Base-by-base conservation (phyloP, 2,888 invertebrate genomes). In the Scaptomyza tumidula region DNA sequence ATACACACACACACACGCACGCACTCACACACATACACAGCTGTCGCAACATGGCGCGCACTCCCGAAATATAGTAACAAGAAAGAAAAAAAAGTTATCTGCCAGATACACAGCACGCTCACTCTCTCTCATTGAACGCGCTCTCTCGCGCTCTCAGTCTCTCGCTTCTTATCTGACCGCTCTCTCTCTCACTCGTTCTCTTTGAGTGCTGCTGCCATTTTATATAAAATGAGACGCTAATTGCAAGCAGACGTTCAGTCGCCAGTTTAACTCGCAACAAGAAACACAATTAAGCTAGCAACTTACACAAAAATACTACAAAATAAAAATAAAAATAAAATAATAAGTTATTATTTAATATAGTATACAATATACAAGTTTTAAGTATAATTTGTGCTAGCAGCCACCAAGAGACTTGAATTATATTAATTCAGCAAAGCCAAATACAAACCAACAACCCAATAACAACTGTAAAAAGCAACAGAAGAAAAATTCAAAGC, bases 201-300 rank as follows among this genome's bases (percentile, higher is more conserved):
- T 57, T 50, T 60, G 33, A 49, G 49, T 19, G 45, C 64, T 41
- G 66, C 73, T 75, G 86, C 74, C 64, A 71, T 88, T 80, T 78
- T 60, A 78, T 90, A 91, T 91, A 91, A 91, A 91, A 90, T 83
- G 80, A 68, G 75, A 75, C 80, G 78, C 76, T 92, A 89, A 92
- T 92, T 85, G 79, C 90, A 92, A 92, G 92, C 93, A 94, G 94
- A 94, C 94, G 93, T 93, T 93, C 94, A 94, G 94, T 94, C 94
- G 94, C 94, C 93, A 88, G 78, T 81, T 71, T 62, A 88, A 86
- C 82, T 82, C 78, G 80, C 79, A 75, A 86, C 75, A 71, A 57
- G 62, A 80, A 79, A 50, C 61, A 41, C 37, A 61, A 10, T 6
- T 19, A 10, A 48, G 27, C 46, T 46, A 48, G 13, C 44, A 35